Conservation (phyloP, 2,797 vertebrate species). For the Propithecus deckenii region DNA sequence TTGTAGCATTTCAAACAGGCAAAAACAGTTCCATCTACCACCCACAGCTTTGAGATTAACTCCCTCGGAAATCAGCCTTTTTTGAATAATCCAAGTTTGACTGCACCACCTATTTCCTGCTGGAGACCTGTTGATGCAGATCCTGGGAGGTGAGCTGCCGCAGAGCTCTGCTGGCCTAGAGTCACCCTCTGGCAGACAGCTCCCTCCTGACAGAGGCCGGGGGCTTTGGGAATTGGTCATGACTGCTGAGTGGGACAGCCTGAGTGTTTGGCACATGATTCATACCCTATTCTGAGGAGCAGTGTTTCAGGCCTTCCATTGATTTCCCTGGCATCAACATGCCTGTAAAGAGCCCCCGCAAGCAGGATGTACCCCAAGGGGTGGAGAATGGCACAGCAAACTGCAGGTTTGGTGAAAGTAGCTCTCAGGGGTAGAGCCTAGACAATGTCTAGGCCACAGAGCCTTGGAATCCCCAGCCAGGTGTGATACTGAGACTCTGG, state of each 20-base stretch:
- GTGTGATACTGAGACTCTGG: neutral
- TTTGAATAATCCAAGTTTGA: neutral
- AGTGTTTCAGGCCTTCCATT: neutral
- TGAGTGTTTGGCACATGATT: neutral
- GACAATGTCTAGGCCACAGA: neutral
- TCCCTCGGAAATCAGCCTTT: neutral
- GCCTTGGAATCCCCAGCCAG: neutral
- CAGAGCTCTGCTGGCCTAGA: neutral
- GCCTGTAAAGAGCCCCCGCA: neutral
- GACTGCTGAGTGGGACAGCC: neutral
- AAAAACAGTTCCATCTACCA: neutral
- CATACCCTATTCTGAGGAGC: neutral
- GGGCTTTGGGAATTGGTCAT: neutral
- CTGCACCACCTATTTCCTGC: neutral
- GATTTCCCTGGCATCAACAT: neutral
- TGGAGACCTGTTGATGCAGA: rapidly evolving
- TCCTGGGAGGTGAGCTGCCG: neutral
- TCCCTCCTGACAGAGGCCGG: neutral
- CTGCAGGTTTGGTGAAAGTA: neutral
- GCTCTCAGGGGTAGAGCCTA: neutral
- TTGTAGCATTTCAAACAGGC: neutral
- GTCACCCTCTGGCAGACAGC: neutral
- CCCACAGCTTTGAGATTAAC: neutral
- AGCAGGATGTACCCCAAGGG: neutral
- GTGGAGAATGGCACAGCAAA: neutral